Conservation (phyloP, 2,113 vertebrate species). For the Eretmochelys imbricata region DNA sequence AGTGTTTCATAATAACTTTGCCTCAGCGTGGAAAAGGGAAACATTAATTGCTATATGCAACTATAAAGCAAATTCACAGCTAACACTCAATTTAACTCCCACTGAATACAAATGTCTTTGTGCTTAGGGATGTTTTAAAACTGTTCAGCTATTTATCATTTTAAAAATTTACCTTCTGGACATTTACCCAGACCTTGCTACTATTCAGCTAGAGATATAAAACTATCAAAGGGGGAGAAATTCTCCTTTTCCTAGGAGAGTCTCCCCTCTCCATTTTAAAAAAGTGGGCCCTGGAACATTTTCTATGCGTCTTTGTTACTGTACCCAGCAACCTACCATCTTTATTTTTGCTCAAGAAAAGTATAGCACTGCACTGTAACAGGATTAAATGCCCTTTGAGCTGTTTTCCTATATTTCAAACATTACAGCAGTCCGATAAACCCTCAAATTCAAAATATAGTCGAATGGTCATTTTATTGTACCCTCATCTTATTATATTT, state of each 20-base stretch:
- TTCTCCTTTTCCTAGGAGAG: background rate
- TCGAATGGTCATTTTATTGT: background rate
- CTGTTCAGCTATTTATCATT: background rate
- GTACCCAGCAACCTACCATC: background rate
- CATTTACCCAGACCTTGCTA: background rate
- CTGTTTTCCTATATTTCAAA: background rate
- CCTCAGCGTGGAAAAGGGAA: background rate
- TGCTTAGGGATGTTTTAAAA: background rate
- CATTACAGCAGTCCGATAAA: background rate
- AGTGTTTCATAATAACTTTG: background rate
- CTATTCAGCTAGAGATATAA: background rate
- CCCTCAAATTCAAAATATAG: background rate
- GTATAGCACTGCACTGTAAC: background rate
- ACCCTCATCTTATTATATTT: background rate
- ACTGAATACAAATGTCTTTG: background rate
- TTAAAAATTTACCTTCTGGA: background rate
- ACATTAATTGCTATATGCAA: background rate
- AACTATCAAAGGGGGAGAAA: background rate
- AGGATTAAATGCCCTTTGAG: background rate
- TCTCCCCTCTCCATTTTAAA: background rate
- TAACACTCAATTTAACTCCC: background rate
- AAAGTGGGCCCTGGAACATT: background rate
- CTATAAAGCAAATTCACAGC: background rate
- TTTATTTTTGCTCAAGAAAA: background rate
- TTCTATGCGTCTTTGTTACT: background rate